Evolutionary conservation across 2,113 vertebrate species (phyloP).

Genomic region (Apteryx owenii): DNA sequence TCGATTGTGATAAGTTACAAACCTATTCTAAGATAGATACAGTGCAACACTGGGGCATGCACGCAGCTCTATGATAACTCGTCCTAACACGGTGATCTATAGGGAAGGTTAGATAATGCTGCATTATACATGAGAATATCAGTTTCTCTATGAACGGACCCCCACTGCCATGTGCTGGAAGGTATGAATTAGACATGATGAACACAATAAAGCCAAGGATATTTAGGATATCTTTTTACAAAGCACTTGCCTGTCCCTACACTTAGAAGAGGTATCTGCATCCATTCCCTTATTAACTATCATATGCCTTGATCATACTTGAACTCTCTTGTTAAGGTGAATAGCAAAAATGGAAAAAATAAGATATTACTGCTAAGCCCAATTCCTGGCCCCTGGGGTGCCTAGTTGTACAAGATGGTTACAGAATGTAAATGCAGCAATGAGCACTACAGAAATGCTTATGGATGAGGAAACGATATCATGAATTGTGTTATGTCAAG

Average conservation of each 20-base stretch:
- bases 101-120: constrained; percentile 11
- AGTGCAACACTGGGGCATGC: neutral
- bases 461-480: constrained; percentile 50
- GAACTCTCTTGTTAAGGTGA: neutral
- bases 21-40: neutral
- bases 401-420: neutral
- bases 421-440: constrained; percentile 49
- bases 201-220: constrained; percentile 31
- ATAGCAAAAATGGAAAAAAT: constrained; percentile 1
- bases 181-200: constrained; percentile 37
- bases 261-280: neutral
- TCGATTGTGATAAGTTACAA: constrained; percentile 22
- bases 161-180: neutral
- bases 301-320: neutral
- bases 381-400: constrained; percentile 19
- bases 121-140: constrained; percentile 49
- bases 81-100: constrained; percentile 10
- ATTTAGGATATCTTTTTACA: neutral
- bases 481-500: constrained; percentile 60
- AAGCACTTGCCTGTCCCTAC: neutral
- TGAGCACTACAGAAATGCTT: constrained; percentile 41
- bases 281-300: constrained; percentile 6
- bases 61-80: neutral
- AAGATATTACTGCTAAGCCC: neutral
- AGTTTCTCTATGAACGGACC: neutral